Percentiles rank a stretch among this genome's conserved stretches.
Conservation (phyloP, 2,797 vertebrate species). For the Valencia hispanica region DNA sequence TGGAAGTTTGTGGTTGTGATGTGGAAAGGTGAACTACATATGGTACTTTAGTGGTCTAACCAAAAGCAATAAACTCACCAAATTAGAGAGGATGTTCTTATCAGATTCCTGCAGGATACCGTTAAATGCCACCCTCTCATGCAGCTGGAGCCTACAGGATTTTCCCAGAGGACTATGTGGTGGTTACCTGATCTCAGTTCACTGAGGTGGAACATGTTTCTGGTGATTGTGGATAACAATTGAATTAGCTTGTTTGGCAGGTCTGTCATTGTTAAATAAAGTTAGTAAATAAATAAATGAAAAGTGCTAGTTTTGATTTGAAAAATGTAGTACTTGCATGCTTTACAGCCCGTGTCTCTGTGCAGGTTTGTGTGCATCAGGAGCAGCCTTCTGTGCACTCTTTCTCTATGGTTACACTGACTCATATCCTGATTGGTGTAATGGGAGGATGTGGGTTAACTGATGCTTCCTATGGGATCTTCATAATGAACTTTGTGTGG, state of each 20-base stretch:
- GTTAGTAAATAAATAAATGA: background rate
- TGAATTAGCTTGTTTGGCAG: background rate
- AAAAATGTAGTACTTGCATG: background rate
- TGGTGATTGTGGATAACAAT: background rate
- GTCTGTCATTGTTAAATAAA: background rate
- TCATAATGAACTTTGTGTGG: constrained; percentile 59
- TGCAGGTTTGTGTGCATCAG: background rate
- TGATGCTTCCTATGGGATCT: constrained; percentile 53
- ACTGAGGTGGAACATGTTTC: background rate
- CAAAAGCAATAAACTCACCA: background rate
- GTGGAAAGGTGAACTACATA: background rate
- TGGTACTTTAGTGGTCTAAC: background rate
- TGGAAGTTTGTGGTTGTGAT: background rate
- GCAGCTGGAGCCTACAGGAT: background rate
- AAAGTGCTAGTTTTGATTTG: background rate
- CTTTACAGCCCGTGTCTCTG: background rate
- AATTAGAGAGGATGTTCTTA: constrained; percentile 8
- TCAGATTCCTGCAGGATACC: background rate
- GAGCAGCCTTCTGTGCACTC: background rate
- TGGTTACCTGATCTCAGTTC: background rate
- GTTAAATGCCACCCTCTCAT: constrained; percentile 5
- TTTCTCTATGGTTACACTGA: constrained; percentile 59
- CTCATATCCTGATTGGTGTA: constrained; percentile 57
- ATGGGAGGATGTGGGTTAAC: constrained; percentile 45
- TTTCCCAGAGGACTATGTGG: background rate